Base-by-base conservation (phyloP, 2,797 vertebrate species). In the Coranthus polyacanthus region DNA sequence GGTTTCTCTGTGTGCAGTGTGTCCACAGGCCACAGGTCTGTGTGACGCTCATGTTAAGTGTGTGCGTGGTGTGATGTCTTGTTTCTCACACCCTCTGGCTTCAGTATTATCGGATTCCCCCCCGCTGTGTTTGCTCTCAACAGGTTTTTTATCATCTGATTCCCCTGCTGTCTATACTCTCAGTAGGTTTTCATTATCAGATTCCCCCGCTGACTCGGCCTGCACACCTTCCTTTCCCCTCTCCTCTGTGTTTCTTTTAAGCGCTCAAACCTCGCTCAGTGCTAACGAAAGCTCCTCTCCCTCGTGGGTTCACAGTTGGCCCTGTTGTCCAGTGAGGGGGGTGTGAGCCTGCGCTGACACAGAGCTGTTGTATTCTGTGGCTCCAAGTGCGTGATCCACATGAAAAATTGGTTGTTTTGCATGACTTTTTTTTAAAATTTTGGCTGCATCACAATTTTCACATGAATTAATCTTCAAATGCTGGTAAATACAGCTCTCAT, bases 121-220 rank as follows among this genome's bases (percentile, higher is more conserved):
- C 72, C 70, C 2, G 55, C 74, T 75, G 79, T 38, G 62, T 64
- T 61, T 29, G 34, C 42, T 47, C 64, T 77, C 62, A 62, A 56
- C 63, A 55, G 75, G 20, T 41, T 67, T 57, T 39, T 24, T 24
- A 58, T 65, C 60, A 42, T 21, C 32, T 7, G 39, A 79, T 45
- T 79, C 71, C 69, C 68, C 78, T 29, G 60, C 72, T 68, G 67
- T 66, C 79, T 75, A 1, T 12, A 5, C 65, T 58, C 70, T 69
- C 76, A 24, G 47, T 60, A 18, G 75, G 78, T 78, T 79, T 79
- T 75, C 62, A 78, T 75, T 67, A 84, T 69, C 70, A 55, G 68
- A 59, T 61, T 39, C 72, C 50, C 72, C 75, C 0, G 43, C 83
- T 44, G 73, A 44, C 74, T 75, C 51, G 18, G 56, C 50, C 70